Conservation (phyloP, 2,888 invertebrate genomes). For the Sesia bembeciformis region DNA sequence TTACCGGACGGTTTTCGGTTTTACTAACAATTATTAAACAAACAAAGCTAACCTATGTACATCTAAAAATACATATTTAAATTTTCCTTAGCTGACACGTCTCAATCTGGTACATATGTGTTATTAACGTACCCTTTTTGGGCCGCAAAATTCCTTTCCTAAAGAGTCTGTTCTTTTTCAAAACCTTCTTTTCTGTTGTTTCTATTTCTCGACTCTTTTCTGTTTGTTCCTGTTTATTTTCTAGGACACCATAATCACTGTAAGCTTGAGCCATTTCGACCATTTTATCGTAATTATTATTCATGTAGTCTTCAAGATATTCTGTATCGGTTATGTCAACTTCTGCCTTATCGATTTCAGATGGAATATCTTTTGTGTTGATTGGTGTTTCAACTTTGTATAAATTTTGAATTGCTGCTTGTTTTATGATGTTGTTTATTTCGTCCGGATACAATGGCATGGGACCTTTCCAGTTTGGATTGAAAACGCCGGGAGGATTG, state of each 20-base stretch:
- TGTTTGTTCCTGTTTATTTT: constrained; percentile 29
- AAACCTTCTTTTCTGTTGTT: constrained; percentile 17
- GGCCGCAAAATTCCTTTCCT: constrained; percentile 12
- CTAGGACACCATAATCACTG: constrained; percentile 57
- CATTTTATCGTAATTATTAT: constrained; percentile 32
- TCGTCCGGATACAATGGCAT: constrained; percentile 52
- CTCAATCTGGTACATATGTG: neutral
- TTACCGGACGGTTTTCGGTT: too few species aligned
- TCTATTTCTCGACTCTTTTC: constrained; percentile 14
- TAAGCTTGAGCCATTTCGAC: constrained; percentile 53
- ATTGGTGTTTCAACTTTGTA: constrained; percentile 14
- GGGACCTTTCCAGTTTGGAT: constrained; percentile 51
- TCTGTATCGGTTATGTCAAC: constrained; percentile 30
- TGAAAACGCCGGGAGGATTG: constrained; percentile 13
- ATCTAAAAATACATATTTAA: neutral
- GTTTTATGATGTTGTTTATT: constrained; percentile 33
- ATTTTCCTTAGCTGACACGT: neutral
- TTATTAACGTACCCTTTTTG: constrained; percentile 17
- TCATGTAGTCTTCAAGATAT: constrained; percentile 43
- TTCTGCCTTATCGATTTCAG: constrained; percentile 15
- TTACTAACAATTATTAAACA: too few species aligned
- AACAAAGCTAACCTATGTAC: too few species aligned
- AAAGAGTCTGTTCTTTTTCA: constrained; percentile 7
- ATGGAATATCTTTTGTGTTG: constrained; percentile 10
- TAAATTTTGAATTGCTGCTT: constrained; percentile 19